Evolutionary conservation across 2,113 vertebrate genomes (phyloP).

Genomic region (Melanerpes formicivorus): DNA sequence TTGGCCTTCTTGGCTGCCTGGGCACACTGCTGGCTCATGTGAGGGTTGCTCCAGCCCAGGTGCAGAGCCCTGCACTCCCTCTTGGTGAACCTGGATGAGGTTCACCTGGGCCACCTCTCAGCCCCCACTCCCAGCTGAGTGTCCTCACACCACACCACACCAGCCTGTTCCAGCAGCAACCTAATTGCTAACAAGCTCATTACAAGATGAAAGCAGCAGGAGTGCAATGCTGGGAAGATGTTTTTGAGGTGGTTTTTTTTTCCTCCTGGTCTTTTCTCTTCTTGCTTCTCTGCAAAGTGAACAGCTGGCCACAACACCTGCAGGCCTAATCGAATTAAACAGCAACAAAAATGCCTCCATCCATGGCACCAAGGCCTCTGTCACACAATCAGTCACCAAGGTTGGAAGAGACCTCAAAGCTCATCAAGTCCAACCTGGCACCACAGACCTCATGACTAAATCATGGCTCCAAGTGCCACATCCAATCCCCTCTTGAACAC

Average conservation of each 20-base stretch:
- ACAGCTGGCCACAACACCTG: slow-evolving; percentile 54
- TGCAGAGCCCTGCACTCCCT: no score
- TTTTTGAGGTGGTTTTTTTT: background rate
- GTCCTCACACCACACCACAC: background rate
- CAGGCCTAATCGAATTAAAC: slow-evolving; percentile 29
- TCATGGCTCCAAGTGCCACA: no score
- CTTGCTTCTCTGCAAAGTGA: slow-evolving; percentile 10
- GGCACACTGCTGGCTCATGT: no score
- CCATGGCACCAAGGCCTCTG: background rate
- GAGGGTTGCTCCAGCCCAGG: no score
- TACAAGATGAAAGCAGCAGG: slow-evolving; percentile 47
- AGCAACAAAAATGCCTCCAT: background rate
- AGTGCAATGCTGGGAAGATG: background rate
- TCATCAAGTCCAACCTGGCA: no score
- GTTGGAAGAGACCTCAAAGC: no score
- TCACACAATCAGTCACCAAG: no score
- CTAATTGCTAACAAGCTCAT: slow-evolving; percentile 67
- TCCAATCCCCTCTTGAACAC: no score
- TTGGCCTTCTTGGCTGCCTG: no score
- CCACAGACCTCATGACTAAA: no score
- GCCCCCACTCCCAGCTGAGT: background rate
- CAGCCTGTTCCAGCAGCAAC: background rate
- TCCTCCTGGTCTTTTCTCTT: background rate
- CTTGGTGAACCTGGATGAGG: no score
- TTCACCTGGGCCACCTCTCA: no score